Evolutionary conservation across 2,113 vertebrate genomes (phyloP), one percentile per base, ranked within the genome.

Genomic region (Sitta europaea): DNA sequence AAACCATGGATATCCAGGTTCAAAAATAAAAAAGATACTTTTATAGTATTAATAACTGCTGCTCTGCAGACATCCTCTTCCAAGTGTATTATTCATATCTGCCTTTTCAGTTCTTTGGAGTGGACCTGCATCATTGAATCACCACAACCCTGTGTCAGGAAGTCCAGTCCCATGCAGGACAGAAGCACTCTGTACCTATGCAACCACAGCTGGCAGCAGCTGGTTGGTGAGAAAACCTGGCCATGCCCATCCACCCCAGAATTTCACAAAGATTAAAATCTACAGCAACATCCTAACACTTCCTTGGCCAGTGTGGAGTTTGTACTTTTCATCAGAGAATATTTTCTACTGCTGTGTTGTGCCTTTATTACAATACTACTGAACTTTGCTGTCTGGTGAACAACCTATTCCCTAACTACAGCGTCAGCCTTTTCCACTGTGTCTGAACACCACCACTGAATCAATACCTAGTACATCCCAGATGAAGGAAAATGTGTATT

Each of bases 401-500:
- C 11, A 78, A 14, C 5, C 31, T 85, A 19, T 19, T 73, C 19
- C 1, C 0, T 66, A 78, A 22, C 42, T 62, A 29, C 29, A 43
- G 19, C 0, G 0, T 14, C 58, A 62, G 24, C 10, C 61, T 23
- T n/a, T 22, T 55, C 33, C 35, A 40, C 35, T 17, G 3, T 14
- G 17, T 54, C 36, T 80, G n/a, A 59, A n/a, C 9, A 38, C 12
- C 9, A 16, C 25, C 7, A 10, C 10, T 73, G 45, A 88, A 61
- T 62, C 27, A 57, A 51, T 10, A 48, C 25, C n/a, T 50, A 38
- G 7, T 9, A 20, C 24, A 81, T 58, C 43, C 33, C 29, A n/a
- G 86, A 45, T 33, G 20, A 58, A 90, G 35, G 22, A 48, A 91
- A 86, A 54, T 2, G 10, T 1, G 1, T 12, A 29, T 63, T 86